Base-by-base conservation (phyloP, 2,113 vertebrate genomes). In the Suncus etruscus region DNA sequence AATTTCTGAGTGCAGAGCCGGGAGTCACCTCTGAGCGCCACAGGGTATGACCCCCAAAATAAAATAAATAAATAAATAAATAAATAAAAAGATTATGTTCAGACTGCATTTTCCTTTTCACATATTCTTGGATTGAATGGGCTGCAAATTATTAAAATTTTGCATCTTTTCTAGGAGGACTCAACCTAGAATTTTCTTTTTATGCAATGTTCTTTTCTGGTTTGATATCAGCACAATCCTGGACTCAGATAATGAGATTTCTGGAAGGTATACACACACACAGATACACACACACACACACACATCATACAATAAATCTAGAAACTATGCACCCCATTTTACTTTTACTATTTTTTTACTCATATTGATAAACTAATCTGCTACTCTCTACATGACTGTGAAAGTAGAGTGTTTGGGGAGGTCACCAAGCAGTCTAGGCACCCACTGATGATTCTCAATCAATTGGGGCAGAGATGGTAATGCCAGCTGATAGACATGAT, bases 131-230 rank as follows among this genome's bases (percentile, higher is more conserved):
- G 45, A 48, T 29, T 87, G 61, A 29, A 31, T 68, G 8, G 68
- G 24, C 22, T 81, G 48, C 83, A 76, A 25, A 18, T 50, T 14
- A 47, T 82, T 24, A 8, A 63, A 70, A 32, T 68, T 47, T 32
- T 87, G 27, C 32, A 58, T 87, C 31, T 86, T 75, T 54, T 47
- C 22, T 31, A 47, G 66, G 69, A 54, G 14, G 76, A 54, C n/a
- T 91, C 65, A 25, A 25, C 74, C 9, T 66, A 10, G 66, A 45
- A 80, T 74, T 82, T 80, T 80, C 66, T 61, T 78, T 77, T 72
- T 22, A 39, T n/a, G 9, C 24, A 18, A 25, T 39, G 3, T 65
- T n/a, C 63, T 72, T 86, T 65, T 39, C 68, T 91, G n/a, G 16
- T 73, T 79, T 86, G 72, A 73, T 61, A n/a, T 86, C 54, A 32